phyloP scores from a whole-genome alignment of 2,797 vertebrate species.

The Bradypodion pumilum region DNA sequence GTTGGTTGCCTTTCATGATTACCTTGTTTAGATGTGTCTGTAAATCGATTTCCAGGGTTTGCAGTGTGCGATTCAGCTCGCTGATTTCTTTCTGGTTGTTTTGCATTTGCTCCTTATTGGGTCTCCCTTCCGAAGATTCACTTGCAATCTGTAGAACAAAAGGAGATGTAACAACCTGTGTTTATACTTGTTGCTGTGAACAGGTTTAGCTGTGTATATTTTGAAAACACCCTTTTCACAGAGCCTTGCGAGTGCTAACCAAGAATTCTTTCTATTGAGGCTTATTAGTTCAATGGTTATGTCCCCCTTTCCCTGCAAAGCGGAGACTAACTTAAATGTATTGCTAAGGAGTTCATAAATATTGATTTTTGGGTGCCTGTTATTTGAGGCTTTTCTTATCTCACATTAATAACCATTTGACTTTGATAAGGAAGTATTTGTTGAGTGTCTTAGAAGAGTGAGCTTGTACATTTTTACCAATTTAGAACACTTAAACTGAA shows the following conservation, averaged over 20 bases:
- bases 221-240: not conserved
- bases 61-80: slow-evolving; percentile 87
- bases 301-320: not conserved
- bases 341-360: too few relatives aligned
- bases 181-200: not conserved
- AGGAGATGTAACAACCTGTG: slow-evolving; percentile 25
- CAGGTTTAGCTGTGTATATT: not conserved
- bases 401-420: too few relatives aligned
- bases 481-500: too few relatives aligned
- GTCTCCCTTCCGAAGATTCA: slow-evolving; percentile 73
- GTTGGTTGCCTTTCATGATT: not conserved
- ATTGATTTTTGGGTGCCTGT: too few relatives aligned
- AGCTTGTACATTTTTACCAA: too few relatives aligned
- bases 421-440: too few relatives aligned
- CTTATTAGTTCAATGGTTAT: not conserved
- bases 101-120: slow-evolving; percentile 79
- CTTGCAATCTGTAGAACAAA: slow-evolving; percentile 72
- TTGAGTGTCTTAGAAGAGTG: too few relatives aligned
- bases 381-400: too few relatives aligned
- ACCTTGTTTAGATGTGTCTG: slow-evolving; percentile 92
- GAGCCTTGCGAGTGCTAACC: too few relatives aligned
- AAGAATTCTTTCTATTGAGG: not conserved
- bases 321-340: not conserved
- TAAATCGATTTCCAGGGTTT: slow-evolving; percentile 93
- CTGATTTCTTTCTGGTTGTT: slow-evolving; percentile 82